Conservation (phyloP, 2,113 vertebrate species). For the Regulus satrapa region DNA sequence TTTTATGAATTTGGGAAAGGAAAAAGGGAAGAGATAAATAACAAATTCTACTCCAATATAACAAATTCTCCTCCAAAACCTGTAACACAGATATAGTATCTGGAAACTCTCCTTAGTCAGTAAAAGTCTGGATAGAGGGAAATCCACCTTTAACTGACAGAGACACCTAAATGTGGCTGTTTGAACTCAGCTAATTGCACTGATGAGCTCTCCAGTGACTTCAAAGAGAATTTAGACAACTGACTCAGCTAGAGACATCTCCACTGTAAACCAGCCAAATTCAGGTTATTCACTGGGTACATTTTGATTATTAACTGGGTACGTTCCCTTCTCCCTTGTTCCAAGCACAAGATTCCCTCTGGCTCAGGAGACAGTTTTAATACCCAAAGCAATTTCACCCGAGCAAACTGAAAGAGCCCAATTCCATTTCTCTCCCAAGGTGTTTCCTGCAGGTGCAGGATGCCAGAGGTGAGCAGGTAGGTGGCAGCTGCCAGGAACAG, state of each 20-base stretch:
- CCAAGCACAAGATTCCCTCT: not conserved
- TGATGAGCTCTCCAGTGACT: not conserved
- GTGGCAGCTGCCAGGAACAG: not conserved
- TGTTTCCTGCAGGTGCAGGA: not conserved
- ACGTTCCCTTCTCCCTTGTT: not conserved
- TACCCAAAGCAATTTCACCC: not conserved
- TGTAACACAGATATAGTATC: rapidly evolving
- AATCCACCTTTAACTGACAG: not conserved
- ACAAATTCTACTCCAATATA: not conserved
- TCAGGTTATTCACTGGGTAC: not conserved
- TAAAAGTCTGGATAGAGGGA: not conserved
- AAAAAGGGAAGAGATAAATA: not conserved
- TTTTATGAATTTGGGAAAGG: not conserved
- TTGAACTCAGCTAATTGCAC: not conserved
- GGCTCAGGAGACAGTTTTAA: not conserved
- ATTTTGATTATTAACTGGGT: not conserved
- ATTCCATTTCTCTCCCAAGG: rapidly evolving
- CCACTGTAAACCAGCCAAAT: not conserved
- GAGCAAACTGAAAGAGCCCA: not conserved
- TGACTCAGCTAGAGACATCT: not conserved
- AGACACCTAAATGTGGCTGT: not conserved
- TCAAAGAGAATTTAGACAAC: not conserved
- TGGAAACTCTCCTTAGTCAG: not conserved
- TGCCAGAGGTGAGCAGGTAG: too few relatives aligned
- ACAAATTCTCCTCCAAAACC: not conserved